Percentiles rank a stretch among this genome's conserved stretches.
phyloP scores from a whole-genome alignment of 2,113 vertebrate genomes.

The Hemibagrus wyckioides region DNA sequence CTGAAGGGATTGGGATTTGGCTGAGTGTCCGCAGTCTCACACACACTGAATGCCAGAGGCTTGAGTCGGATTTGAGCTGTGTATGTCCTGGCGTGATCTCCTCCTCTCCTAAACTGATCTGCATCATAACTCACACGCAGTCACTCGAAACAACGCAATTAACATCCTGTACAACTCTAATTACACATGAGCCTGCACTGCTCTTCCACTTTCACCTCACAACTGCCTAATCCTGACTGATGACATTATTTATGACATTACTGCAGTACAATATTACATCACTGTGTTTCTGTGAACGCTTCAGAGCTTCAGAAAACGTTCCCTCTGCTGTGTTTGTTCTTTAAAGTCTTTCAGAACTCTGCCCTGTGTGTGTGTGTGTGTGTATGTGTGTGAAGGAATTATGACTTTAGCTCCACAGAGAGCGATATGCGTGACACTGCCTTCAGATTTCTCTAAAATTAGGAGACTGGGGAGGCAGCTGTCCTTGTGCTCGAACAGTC shows the following conservation, averaged over 20 bases:
- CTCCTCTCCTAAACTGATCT: slow-evolving; percentile 1
- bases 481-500: not conserved
- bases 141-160: not conserved
- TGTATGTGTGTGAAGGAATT: not conserved
- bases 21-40: not conserved
- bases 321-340: not conserved
- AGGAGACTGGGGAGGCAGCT: not conserved
- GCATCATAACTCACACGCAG: slow-evolving; percentile 6
- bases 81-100: not conserved
- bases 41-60: slow-evolving; percentile 19
- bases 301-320: not conserved
- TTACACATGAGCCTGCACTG: not conserved
- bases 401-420: not conserved
- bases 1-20: not conserved
- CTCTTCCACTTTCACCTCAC: not conserved
- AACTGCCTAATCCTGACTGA: not conserved
- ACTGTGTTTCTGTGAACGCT: not conserved
- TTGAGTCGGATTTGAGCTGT: slow-evolving; percentile 21
- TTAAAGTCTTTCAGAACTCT: not conserved
- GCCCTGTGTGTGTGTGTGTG: too few relatives aligned
- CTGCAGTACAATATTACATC: not conserved
- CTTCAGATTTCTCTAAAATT: not conserved
- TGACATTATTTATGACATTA: too few relatives aligned
- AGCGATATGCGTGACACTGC: not conserved
- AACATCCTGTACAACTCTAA: not conserved